Evolutionary conservation across 1,140 invertebrate species (phyloP).

Genomic region (Formica exsecta): DNA sequence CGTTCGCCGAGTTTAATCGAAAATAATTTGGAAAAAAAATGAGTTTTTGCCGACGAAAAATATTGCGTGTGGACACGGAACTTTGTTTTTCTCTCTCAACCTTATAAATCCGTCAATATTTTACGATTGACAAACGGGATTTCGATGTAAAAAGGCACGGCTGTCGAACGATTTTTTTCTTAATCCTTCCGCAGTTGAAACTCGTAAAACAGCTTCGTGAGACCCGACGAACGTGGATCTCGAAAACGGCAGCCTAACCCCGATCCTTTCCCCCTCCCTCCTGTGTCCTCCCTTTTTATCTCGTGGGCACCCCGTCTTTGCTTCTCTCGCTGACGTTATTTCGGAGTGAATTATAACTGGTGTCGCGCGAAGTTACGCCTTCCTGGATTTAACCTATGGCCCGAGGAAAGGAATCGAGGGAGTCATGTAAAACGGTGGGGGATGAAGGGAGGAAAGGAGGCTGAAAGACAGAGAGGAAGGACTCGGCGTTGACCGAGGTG

Average conservation of each 20-base stretch:
- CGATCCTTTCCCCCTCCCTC: constrained; percentile 3
- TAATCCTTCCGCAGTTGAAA: constrained; percentile 57
- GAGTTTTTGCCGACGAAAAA: neutral
- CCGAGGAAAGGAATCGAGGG: constrained; percentile 36
- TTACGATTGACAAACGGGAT: neutral
- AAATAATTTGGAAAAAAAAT: neutral
- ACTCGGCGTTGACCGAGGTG: constrained; percentile 43
- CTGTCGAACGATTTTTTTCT: constrained; percentile 38
- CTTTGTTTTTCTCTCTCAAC: neutral
- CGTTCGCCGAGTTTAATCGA: neutral
- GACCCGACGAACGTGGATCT: constrained; percentile 22
- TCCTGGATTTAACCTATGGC: constrained; percentile 76
- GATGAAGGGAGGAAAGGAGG: constrained; percentile 24
- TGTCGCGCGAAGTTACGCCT: constrained; percentile 79
- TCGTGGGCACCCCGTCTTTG: neutral
- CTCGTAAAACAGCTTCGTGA: constrained; percentile 45
- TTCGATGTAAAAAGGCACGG: neutral
- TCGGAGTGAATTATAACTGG: constrained; percentile 74
- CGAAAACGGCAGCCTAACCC: constrained; percentile 47
- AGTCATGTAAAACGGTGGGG: constrained; percentile 33
- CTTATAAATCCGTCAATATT: neutral
- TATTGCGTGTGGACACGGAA: neutral
- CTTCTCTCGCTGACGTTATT: constrained; percentile 38
- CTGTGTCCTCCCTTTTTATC: neutral
- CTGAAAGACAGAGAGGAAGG: constrained; percentile 32